Base-by-base conservation (phyloP, 2,113 vertebrate species). In the Callithrix jacchus region DNA sequence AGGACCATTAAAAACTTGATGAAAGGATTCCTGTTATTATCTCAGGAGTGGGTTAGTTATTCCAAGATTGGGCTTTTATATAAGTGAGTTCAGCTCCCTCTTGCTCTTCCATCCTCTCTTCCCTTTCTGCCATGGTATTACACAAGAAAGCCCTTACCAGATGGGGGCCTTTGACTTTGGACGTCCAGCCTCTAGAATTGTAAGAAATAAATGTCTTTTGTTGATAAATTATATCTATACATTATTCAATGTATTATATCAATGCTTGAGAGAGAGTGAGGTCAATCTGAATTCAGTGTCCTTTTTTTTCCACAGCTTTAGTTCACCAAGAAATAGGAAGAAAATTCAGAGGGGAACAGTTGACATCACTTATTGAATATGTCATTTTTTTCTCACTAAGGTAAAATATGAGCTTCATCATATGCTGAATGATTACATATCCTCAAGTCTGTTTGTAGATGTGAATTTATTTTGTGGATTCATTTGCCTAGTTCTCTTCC, bases 401-500 rank as follows among this genome's bases (percentile, higher is more conserved):
- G 37, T 40, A 37, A 91, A 97, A 64, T 37, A 40, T 47, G 40
- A 45, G 68, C 20, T 58, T 84, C 25, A n/a, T 56, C 27, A 86
- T 23, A 52, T 23, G 52, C 27, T 37, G 58, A 70, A 32, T 21
- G 30, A 42, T 27, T 37, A 58, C 27, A 56, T 14, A 40, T 32
- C 13, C 9, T 21, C 10, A 23, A 25, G 4, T 71, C 37, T 68
- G 12, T 42, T 79, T 45, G 20, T 81, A 91, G 42, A 68, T 68
- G 61, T 87, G 30, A 95, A 45, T 92, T 91, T 92, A 83, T 87
- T 70, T 25, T 40, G n/a, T 21, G 54, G 61, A 95, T 89, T 73
- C 42, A 32, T 97, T 82, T 92, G 52, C 40, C 68, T 74, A 16
- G n/a, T 68, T 18, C 12, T 79, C 54, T 92, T 84, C n/a, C 56